Evolutionary conservation across 2,888 invertebrate species (phyloP), one percentile per base, ranked within the genome.

Genomic region (Diplazon laetatorius): DNA sequence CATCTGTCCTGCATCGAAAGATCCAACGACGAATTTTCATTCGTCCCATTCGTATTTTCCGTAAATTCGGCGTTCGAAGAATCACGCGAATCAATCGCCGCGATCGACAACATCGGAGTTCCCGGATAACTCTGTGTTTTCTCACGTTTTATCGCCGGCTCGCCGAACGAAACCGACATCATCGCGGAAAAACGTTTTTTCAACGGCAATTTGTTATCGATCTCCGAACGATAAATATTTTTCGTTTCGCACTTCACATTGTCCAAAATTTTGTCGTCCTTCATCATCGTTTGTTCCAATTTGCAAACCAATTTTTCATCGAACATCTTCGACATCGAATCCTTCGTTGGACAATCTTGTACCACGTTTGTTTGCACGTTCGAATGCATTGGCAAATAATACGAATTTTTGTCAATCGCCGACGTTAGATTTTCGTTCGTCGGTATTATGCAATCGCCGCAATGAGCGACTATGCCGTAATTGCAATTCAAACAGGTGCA

Each of bases 151-250:
- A 87, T 82, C 4, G 82, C 65, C 18, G 82, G 20, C 1, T 86
- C 84, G 0, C 83, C 82, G 25, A 83, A 86, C 1, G 82, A 74
- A 71, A 82, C 71, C 0, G 86, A 75, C 83, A 86, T 84, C 82
- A 87, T 86, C 1, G 86, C 88, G 48, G 87, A 89, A 14, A 88
- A 75, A 44, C 91, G 83, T 69, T 91, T 91, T 62, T 91, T 91
- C 12, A 89, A 76, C 3, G 90, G 90, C 52, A 90, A 66, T 52
- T 88, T 90, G 55, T 84, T 87, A 39, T 86, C 85, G 1, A 84
- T 70, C 9, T 86, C 85, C 1, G 78, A 79, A 1, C 85, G 85
- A 69, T 81, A 84, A 18, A 82, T 78, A 35, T 84, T 83, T 16
- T 82, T 84, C 12, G 82, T 52, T 6, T 86, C 82, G 68, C 77